Evolutionary conservation across 2,888 invertebrate species (phyloP).

Genomic region (Orthosia cruda): DNA sequence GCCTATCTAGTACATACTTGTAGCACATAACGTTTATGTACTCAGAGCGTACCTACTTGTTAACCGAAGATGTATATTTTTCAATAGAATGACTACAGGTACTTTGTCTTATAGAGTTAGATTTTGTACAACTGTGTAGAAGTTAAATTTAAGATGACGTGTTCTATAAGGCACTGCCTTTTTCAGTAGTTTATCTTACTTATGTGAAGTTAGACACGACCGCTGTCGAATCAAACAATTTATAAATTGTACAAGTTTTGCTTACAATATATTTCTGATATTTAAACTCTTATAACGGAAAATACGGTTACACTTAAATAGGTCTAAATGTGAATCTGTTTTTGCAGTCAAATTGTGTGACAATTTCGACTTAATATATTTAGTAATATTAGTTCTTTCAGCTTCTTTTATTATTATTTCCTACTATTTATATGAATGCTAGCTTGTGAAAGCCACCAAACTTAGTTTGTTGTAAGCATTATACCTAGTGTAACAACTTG

Average conservation of each 20-base stretch:
- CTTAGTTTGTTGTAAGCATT: constrained; percentile 26
- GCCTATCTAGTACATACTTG: constrained; percentile 49
- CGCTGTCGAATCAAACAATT: constrained; percentile 23
- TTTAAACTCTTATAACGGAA: constrained; percentile 37
- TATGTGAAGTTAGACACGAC: constrained; percentile 33
- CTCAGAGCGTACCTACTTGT: constrained; percentile 31
- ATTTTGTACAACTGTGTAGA: constrained; percentile 68
- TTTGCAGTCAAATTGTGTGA: constrained; percentile 41
- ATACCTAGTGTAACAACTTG: not conserved
- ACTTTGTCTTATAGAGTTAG: constrained; percentile 64
- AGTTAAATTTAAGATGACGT: constrained; percentile 59
- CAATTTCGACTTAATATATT: constrained; percentile 31
- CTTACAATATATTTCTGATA: constrained; percentile 55
- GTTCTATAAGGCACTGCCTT: constrained; percentile 66
- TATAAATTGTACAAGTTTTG: constrained; percentile 47
- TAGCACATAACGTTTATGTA: constrained; percentile 53
- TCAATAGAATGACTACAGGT: constrained; percentile 69
- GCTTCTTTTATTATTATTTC: no score
- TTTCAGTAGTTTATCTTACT: constrained; percentile 46
- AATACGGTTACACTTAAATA: constrained; percentile 31
- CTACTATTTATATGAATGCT: constrained; percentile 15
- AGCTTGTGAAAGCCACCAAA: constrained; percentile 29
- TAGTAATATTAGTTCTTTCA: constrained; percentile 28
- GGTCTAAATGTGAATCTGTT: constrained; percentile 34
- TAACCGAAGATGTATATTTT: constrained; percentile 68